Evolutionary conservation across 2,888 invertebrate species (phyloP).

Genomic region (Autographa gamma): DNA sequence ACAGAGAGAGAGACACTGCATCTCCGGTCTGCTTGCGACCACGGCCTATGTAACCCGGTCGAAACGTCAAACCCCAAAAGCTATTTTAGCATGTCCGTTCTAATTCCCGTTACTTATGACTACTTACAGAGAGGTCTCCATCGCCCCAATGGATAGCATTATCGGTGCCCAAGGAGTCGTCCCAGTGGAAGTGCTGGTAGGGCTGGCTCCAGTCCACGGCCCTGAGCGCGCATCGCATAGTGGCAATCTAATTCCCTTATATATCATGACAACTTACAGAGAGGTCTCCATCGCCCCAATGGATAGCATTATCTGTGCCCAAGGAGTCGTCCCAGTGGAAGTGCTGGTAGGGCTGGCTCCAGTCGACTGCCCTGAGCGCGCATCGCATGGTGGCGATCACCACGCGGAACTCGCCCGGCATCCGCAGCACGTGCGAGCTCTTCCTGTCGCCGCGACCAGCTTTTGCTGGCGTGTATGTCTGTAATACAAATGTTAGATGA

Average conservation of each 20-base stretch:
- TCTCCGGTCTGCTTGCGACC: too few species aligned
- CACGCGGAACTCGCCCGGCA: constrained; percentile 69
- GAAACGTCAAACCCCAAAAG: too few species aligned
- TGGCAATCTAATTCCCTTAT: constrained; percentile 78
- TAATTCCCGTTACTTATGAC: too few species aligned
- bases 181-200: constrained; percentile 89
- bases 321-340: constrained; percentile 89
- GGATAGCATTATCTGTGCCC: constrained; percentile 76
- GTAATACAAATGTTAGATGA: not conserved
- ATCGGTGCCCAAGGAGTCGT: constrained; percentile 79
- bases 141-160: constrained; percentile 84
- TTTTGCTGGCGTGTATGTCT: constrained; percentile 53
- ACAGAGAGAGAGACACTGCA: too few species aligned
- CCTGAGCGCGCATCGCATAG: constrained; percentile 82
- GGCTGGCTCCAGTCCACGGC: constrained; percentile 87
- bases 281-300: constrained; percentile 83
- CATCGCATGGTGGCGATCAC: constrained; percentile 86
- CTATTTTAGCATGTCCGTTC: too few species aligned
- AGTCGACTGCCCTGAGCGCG: constrained; percentile 80
- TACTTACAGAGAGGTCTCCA: constrained; percentile 65
- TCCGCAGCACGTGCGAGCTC: constrained; percentile 61
- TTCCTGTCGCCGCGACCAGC: constrained; percentile 71
- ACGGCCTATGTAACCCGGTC: too few species aligned
- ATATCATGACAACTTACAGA: constrained; percentile 71
- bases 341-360: constrained; percentile 87